Evolutionary conservation across 2,888 invertebrate genomes (phyloP), one percentile per base, ranked within the genome.

Genomic region (Apodemia zela): DNA sequence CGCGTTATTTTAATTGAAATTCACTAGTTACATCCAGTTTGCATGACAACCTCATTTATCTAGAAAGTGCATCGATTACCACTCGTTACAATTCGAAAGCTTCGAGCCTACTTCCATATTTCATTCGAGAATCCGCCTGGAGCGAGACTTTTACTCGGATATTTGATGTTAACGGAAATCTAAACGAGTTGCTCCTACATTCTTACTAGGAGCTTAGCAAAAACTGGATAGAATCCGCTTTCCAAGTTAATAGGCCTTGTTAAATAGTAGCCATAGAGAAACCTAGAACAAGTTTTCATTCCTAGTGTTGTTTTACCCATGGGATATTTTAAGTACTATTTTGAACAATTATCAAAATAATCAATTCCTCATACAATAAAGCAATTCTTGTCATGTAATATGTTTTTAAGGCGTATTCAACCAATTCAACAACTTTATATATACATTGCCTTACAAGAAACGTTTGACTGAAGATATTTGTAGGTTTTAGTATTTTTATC

Each of bases 41-140:
- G 88, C 89, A 88, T 89, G 88, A 85, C 82, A 81, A 76, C 74
- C 75, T 73, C 80, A 78, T 82, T 84, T 82, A 83, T 84, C 83
- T 91, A 89, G 90, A 91, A 91, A 91, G 90, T 86, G 82, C 83
- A 85, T 87, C 80, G 76, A 80, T 81, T 81, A 80, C 54, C 21
- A 54, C 54, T 54, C 54, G 80, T 79, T 78, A 74, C 72, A 70
- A 80, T 87, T 87, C 80, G 89, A 89, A 90, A 90, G 90, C 90
- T 86, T 76, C 67, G 73, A 75, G 71, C 83, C 87, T 77, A 86
- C 87, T 82, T 86, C 86, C 81, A 87, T 83, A 85, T 87, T 87
- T 85, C 79, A 84, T 80, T 76, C 77, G 77, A 81, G 81, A 82
- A 74, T 77, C 73, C 74, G 87, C 88, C 87, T 81, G 82, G 81